Percentiles rank a stretch among this genome's conserved stretches.
Evolutionary conservation across 37 sponge, comb jelly and placozoan species (phyloP).

Genomic region (Diacarnus erythraeanus): DNA sequence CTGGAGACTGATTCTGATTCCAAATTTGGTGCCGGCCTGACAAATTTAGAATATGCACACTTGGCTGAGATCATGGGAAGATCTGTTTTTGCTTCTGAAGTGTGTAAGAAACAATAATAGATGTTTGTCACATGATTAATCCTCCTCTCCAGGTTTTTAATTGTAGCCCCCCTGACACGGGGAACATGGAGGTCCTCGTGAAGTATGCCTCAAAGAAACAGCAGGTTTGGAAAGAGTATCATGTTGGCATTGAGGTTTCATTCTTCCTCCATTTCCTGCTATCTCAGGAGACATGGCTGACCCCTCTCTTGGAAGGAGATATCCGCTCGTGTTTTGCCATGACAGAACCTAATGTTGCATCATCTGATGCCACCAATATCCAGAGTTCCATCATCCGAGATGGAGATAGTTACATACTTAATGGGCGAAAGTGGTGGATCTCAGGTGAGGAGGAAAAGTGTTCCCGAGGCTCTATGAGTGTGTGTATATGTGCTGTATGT

Average conservation of each 20-base stretch:
- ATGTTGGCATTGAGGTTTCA: background rate
- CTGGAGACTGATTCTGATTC: conserved; percentile 44
- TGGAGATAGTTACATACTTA: conserved; percentile 75
- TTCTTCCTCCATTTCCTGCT: background rate
- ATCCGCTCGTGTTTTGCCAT: conserved; percentile 91
- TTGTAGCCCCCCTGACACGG: conserved; percentile 94
- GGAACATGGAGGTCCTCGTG: conserved; percentile 92
- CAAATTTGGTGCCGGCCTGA: conserved; percentile 69
- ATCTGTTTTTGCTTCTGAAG: conserved; percentile 66
- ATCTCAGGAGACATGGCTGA: conserved; percentile 67
- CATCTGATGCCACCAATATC: conserved; percentile 94
- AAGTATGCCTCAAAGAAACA: conserved; percentile 81
- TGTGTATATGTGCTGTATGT: background rate
- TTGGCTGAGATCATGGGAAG: conserved; percentile 85
- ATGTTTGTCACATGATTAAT: background rate
- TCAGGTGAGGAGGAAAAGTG: conserved; percentile 21
- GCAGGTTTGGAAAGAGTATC: conserved; percentile 33
- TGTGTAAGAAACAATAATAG: background rate
- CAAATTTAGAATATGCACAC: conserved; percentile 88
- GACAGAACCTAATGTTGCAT: conserved; percentile 87
- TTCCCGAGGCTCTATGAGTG: too few relatives aligned
- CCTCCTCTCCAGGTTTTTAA: conserved; percentile 70
- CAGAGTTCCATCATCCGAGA: conserved; percentile 58
- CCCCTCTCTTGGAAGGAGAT: conserved; percentile 78
- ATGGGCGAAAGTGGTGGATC: conserved; percentile 95